These are phyloP conservation scores for Tricholaema leucomelas DNA, from an alignment of 2,113 vertebrate species.

Conservation along the genomic window DNA sequence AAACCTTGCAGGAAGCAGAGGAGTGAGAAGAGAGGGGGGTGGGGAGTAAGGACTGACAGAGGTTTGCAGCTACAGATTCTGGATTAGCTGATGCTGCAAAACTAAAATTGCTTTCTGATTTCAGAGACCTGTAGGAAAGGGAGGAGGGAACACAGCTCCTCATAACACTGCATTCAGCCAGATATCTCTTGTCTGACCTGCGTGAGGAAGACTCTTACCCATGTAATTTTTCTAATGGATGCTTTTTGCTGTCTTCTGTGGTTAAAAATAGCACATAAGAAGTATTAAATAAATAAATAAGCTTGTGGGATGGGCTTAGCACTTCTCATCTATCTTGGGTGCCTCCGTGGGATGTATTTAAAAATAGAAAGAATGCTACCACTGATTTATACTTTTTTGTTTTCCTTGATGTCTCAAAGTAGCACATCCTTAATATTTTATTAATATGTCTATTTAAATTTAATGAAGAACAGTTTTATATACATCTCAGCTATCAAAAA, in stretches of 20 bases:
- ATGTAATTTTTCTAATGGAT: conserved; percentile 30
- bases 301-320: conserved; percentile 57
- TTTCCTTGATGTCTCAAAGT: conserved; percentile 23
- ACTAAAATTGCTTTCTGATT: conserved; percentile 8
- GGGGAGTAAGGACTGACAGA: background rate
- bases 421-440: conserved; percentile 49
- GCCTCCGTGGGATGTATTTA: conserved; percentile 55
- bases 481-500: background rate
- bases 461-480: conserved; percentile 13
- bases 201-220: background rate
- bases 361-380: conserved; percentile 62
- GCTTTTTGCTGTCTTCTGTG: conserved; percentile 27
- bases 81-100: conserved; percentile 6
- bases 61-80: background rate
- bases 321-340: conserved; percentile 65
- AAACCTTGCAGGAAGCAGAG: background rate
- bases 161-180: background rate
- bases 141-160: background rate
- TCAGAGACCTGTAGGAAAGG: background rate
- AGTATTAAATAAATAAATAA: conserved; percentile 68
- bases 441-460: conserved; percentile 41
- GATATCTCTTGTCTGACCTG: background rate
- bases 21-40: background rate
- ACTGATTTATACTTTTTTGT: conserved; percentile 7
- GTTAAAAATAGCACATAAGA: conserved; percentile 46